These are phyloP conservation scores for Prunella strophiata DNA, from an alignment of 2,797 vertebrate genomes.

Conservation along the genomic window DNA sequence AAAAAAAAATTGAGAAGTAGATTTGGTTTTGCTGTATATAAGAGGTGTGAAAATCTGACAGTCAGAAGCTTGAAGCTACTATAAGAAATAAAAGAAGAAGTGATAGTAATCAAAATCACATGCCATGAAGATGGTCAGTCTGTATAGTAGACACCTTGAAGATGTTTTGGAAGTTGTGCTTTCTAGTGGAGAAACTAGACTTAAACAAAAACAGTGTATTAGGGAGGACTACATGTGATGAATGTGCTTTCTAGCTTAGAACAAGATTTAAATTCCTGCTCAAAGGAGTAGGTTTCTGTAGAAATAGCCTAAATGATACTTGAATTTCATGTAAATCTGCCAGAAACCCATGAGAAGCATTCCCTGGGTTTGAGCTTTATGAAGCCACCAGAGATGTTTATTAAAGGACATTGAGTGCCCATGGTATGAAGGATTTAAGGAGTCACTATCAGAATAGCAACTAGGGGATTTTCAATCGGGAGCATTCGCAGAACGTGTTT, in stretches of 20 bases:
- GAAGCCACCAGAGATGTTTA: accelerated
- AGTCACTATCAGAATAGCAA: background rate
- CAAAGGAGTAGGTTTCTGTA: background rate
- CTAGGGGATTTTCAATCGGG: background rate
- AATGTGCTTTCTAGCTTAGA: background rate
- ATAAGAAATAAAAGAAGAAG: background rate
- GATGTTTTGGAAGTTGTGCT: background rate
- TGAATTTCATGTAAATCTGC: background rate
- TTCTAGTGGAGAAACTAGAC: background rate
- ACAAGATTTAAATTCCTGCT: background rate
- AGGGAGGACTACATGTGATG: background rate
- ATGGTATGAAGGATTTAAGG: background rate
- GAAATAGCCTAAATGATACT: background rate
- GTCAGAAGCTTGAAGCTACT: background rate
- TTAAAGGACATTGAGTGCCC: background rate
- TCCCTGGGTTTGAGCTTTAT: background rate
- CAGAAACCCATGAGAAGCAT: background rate
- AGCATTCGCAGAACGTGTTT: background rate
- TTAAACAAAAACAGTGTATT: background rate
- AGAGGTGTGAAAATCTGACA: background rate
- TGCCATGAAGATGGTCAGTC: background rate
- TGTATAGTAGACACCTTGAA: background rate
- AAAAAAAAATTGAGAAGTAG: background rate
- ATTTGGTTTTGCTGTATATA: background rate
- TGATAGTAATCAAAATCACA: background rate